Evolutionary conservation across 2,113 vertebrate genomes (phyloP).

Genomic region (Microtus oregoni): DNA sequence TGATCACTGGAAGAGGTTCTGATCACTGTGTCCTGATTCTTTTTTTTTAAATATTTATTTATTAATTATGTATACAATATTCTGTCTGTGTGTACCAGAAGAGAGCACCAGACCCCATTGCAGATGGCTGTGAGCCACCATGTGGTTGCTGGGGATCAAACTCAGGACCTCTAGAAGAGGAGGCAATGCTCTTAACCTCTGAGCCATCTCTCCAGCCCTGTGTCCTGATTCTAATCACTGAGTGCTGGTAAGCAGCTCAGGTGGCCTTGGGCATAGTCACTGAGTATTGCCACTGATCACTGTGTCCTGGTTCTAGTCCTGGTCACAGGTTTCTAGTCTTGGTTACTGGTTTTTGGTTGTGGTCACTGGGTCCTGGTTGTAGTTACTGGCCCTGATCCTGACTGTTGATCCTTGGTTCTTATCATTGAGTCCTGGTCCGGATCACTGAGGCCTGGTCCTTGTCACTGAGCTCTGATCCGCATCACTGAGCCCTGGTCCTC

Average conservation of each 20-base stretch:
- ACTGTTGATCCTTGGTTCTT: fast-evolving
- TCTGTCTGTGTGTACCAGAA: too few species aligned
- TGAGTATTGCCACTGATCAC: background rate
- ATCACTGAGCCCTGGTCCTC: fast-evolving
- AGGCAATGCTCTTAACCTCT: too few species aligned
- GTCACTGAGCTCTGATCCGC: fast-evolving
- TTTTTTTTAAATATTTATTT: too few species aligned
- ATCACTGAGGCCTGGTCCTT: fast-evolving
- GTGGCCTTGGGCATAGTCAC: too few species aligned
- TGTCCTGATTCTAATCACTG: background rate
- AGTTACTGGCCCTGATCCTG: background rate
- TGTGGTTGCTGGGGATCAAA: too few species aligned
- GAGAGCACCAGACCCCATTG: too few species aligned
- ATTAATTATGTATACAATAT: too few species aligned
- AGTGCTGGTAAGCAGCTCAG: background rate
- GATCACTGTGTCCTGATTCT: background rate
- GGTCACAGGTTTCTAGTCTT: fast-evolving
- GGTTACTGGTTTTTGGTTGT: background rate
- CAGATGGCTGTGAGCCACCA: too few species aligned
- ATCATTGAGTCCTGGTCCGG: fast-evolving
- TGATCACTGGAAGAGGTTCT: background rate
- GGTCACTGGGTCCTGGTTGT: fast-evolving
- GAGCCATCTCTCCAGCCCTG: too few species aligned
- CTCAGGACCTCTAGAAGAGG: too few species aligned
- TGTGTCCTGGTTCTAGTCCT: fast-evolving